Evolutionary conservation across 2,888 invertebrate genomes (phyloP).

Genomic region (Hirtodrosophila confusa): DNA sequence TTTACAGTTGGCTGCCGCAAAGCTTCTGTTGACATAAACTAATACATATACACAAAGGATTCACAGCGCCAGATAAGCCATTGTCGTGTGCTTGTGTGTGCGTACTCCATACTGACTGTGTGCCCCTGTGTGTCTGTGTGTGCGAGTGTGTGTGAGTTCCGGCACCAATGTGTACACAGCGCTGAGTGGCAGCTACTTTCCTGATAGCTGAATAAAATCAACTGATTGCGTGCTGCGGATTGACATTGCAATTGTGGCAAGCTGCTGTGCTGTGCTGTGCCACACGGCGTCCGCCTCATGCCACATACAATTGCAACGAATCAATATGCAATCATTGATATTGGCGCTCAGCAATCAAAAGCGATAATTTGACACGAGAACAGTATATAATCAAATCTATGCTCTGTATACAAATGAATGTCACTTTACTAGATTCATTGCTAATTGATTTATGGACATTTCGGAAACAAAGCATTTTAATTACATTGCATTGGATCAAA

Average conservation of each 20-base stretch:
- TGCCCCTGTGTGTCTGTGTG: slow-evolving; percentile 5
- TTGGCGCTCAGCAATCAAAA: slow-evolving; percentile 26
- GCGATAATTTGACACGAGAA: slow-evolving; percentile 26
- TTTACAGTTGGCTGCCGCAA: slow-evolving; percentile 62
- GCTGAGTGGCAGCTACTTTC: slow-evolving; percentile 69
- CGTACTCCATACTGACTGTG: background rate
- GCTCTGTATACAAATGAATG: slow-evolving; percentile 11
- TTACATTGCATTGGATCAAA: too few species aligned
- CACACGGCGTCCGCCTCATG: slow-evolving; percentile 8
- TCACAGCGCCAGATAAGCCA: slow-evolving; percentile 13
- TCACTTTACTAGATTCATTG: background rate
- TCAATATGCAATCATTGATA: slow-evolving; percentile 65
- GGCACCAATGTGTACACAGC: slow-evolving; percentile 36
- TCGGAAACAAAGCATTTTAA: too few species aligned
- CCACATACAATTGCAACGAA: slow-evolving; percentile 50
- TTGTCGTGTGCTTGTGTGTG: slow-evolving; percentile 20
- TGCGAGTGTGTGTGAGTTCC: slow-evolving; percentile 24
- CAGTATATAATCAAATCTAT: slow-evolving; percentile 1
- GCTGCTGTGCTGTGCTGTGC: slow-evolving; percentile 12
- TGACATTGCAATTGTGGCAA: slow-evolving; percentile 54
- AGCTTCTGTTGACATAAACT: slow-evolving; percentile 51
- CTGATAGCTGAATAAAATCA: slow-evolving; percentile 71
- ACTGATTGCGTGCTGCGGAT: slow-evolving; percentile 66
- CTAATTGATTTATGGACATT: too few species aligned
- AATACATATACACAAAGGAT: slow-evolving; percentile 37